Percentiles rank a stretch among this genome's conserved stretches.
Evolutionary conservation across 2,888 invertebrate species (phyloP).

Genomic region (Phragmatobia fuliginosa): DNA sequence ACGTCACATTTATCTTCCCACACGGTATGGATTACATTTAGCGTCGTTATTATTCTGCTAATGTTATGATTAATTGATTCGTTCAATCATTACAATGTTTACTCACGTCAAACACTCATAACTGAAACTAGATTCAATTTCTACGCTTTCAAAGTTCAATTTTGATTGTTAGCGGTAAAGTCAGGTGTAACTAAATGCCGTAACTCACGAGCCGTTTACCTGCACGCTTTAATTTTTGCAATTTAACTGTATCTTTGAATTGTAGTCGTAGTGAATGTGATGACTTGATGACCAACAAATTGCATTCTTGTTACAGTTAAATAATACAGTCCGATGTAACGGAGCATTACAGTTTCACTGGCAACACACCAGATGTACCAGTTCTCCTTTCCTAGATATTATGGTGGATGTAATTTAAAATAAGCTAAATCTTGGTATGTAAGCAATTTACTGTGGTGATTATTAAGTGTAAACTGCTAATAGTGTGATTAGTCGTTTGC

Average conservation of each 20-base stretch:
- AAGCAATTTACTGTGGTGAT: background rate
- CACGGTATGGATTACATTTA: conserved; percentile 51
- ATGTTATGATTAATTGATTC: conserved; percentile 60
- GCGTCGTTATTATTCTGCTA: conserved; percentile 53
- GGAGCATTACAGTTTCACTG: conserved; percentile 18
- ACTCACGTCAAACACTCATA: conserved; percentile 16
- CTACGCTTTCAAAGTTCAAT: background rate
- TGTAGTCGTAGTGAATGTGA: conserved; percentile 31
- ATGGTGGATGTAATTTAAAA: background rate
- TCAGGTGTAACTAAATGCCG: conserved; percentile 35
- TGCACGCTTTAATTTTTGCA: conserved; percentile 37
- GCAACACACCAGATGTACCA: conserved; percentile 5
- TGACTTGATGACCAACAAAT: conserved; percentile 26
- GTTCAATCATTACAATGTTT: conserved; percentile 44
- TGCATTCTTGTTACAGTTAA: conserved; percentile 27
- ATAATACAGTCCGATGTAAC: conserved; percentile 16
- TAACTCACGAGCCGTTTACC: conserved; percentile 36
- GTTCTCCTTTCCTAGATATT: conserved; percentile 2
- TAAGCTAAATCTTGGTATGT: background rate
- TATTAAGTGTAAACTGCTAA: background rate
- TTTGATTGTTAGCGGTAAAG: background rate
- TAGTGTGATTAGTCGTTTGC: background rate
- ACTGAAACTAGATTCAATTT: conserved; percentile 15
- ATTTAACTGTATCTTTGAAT: conserved; percentile 35
- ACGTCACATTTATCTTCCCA: conserved; percentile 47